Base-by-base conservation (phyloP, 2,888 invertebrate genomes). In the Caenorhabditis uteleia region DNA sequence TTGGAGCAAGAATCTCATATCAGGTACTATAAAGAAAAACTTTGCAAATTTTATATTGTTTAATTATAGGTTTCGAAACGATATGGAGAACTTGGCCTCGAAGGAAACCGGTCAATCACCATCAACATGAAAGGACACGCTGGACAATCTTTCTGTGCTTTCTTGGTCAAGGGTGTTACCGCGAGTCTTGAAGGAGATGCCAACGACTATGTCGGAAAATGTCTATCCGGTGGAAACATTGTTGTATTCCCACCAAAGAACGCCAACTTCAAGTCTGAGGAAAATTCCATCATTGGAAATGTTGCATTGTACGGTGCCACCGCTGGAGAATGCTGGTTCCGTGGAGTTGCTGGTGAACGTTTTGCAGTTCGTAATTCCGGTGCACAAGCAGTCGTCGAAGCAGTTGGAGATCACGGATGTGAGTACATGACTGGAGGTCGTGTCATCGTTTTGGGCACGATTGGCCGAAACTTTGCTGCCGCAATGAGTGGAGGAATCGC, bases 321-420 rank as follows among this genome's bases (percentile, higher is more conserved):
- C 0, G 89, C 90, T 2, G 98, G 98, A 61, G 51, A 54, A 10
- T 77, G 75, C 43, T 80, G 71, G 86, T 93, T 98, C 88, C 82
- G 94, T 49, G 94, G 98, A 53, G 93, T 95, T 77, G 95, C 95
- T 0, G 95, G 97, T 14, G 98, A 98, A 86, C 89, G 98, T 26
- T 98, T 98, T 87, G 95, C 94, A 84, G 98, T 98, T 18, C 89
- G 98, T 68, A 98, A 98, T 87, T 95, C 95, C 0, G 98, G 98
- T 3, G 95, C 91, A 36, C 88, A 89, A 27, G 95, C 95, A 14
- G 95, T 98, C 16, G 92, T 92, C 68, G 98, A 98, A 86, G 95
- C 95, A 50, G 95, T 94, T 57, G 98, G 98, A 36, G 98, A 98
- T 87, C 97, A 98, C 86, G 97, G 95, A 58, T 98, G 98, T 87